Base-by-base conservation (phyloP, 2,888 invertebrate genomes). In the Celastrina argiolus region DNA sequence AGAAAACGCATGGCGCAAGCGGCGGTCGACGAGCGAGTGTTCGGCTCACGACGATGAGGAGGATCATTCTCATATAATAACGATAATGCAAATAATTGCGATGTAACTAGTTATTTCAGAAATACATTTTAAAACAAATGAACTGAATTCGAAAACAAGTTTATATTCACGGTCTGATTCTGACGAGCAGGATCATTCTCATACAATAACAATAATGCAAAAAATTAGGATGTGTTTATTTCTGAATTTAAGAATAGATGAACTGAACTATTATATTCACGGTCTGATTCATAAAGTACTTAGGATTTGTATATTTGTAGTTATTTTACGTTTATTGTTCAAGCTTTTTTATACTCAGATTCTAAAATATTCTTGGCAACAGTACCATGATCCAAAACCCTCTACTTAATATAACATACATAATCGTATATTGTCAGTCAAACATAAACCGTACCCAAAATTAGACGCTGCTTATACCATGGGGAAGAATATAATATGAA, bases 1-100 rank as follows among this genome's bases (percentile, higher is more conserved):
- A 80, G 70, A 70, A 78, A 75, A 74, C 83, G 83, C 88, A 88
- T 87, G 58, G 63, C 69, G 68, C 51, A 31, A 34, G 56, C 22
- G 26, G 64, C 51, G 26, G 42, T 42, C 28, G 51, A 28, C 6
- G 64, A 31, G 64, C 51, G 66, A 66, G 34, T 63, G 65, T 56
- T 18, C 22, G 56, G 31, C 16, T 16, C 16, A 65, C 34, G 12
- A 14, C 39, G 7, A 56, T 36, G 65, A 14, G 56, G 7, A 56
- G 56, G 65, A 16, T 56, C 8, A 65, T 65, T 65, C 65, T 39
- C 22, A 7, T 5, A 51, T 22, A 22, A 51, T 22, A 51, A 22
- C 51, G 26, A 51, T 51, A 26, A 12, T 51, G 26, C 51, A 51
- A 22, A 51, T 26, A 51, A 45, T 12, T 26, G 5, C 12, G 4